These are phyloP conservation scores for Podarcis lilfordi DNA, from an alignment of 2,797 vertebrate species.

Conservation along the genomic window DNA sequence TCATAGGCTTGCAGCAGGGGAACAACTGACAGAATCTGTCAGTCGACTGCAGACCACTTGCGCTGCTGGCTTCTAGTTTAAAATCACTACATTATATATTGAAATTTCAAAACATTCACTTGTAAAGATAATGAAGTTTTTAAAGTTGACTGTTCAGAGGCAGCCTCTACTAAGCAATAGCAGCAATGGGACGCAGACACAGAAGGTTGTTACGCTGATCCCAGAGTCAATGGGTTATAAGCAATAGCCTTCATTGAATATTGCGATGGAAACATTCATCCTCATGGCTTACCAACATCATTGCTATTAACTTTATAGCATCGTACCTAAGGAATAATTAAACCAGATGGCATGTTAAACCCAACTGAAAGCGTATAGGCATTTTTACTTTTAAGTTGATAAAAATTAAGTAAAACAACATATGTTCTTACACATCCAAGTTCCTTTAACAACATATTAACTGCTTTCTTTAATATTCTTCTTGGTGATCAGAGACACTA, in stretches of 20 bases:
- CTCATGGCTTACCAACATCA: constrained; percentile 60
- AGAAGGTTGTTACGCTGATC: constrained; percentile 68
- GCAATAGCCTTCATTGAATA: constrained; percentile 60
- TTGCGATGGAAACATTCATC: constrained; percentile 59
- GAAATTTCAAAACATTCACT: background rate
- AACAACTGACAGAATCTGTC: background rate
- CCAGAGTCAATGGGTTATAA: constrained; percentile 56
- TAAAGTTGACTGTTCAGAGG: constrained; percentile 50
- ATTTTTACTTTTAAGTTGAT: constrained; percentile 77
- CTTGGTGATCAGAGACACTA: constrained; percentile 59
- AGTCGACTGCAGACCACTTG: background rate
- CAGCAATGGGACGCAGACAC: constrained; percentile 58
- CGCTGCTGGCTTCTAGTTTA: background rate
- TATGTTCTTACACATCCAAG: constrained; percentile 74
- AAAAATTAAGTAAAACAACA: constrained; percentile 76
- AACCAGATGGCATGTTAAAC: constrained; percentile 78
- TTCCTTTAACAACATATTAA: constrained; percentile 73
- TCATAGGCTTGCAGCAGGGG: background rate
- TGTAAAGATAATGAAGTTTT: background rate
- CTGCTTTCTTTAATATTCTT: constrained; percentile 69
- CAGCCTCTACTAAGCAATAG: constrained; percentile 65
- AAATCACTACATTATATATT: background rate
- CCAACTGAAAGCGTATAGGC: constrained; percentile 64
- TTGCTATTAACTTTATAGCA: constrained; percentile 75
- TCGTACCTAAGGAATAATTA: constrained; percentile 78